Base-by-base conservation (phyloP, 2,113 vertebrate species). In the Hoplias malabaricus region DNA sequence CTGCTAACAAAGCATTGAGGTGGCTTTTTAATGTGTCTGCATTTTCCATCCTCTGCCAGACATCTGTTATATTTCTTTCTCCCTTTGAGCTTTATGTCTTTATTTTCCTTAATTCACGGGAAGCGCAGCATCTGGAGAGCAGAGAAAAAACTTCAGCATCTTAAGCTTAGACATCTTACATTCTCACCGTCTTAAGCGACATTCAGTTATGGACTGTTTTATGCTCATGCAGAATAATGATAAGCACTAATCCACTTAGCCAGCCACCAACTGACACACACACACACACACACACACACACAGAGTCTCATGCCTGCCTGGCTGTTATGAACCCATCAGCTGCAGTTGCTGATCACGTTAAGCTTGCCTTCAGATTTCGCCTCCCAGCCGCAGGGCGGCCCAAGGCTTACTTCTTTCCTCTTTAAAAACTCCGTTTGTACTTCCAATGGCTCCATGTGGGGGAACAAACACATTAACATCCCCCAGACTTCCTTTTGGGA, bases 401-500 rank as follows among this genome's bases (percentile, higher is more conserved):
- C 34, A 71, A 68, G 82, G 79, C 71, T 59, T 73, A 34, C 71
- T 72, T 71, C 48, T 67, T 14, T 50, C 71, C 68, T 72, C 71
- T 72, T 78, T 79, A 68, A 78, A 81, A 81, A 65, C 66, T 69
- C 73, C 42, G 38, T 79, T 69, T 82, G 67, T 80, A 77, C 74
- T 81, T 74, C 57, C 67, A 77, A 48, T 69, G 66, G 56, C 66
- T 80, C 59, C 77, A 66, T 77, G 62, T 84, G 77, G 73, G 69
- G 61, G 72, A 63, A 78, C 6, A 61, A 76, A 74, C 73, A 78
- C 71, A 78, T 80, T 82, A 80, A 78, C 82, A 73, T 82, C 62
- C 56, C 48, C 23, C 59, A 80, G 66, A 84, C 77, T 83, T 86
- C 73, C 81, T 82, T 68, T 77, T 79, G 80, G 80, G 63, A 75